Evolutionary conservation across 2,888 invertebrate genomes (phyloP).

Genomic region (Drosophila maculinotata): DNA sequence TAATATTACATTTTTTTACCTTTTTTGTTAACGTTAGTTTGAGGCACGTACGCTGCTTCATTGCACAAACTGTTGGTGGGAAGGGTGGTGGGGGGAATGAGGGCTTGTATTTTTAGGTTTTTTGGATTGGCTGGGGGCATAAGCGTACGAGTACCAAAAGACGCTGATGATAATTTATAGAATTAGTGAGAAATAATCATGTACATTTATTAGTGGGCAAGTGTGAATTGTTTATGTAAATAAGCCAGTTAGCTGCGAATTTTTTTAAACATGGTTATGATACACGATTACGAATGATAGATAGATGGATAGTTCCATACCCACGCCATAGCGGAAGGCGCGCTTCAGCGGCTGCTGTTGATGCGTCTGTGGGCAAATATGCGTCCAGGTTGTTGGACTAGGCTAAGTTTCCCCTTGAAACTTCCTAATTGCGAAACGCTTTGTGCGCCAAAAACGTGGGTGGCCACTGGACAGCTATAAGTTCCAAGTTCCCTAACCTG

Average conservation of each 20-base stretch:
- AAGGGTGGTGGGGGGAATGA: background rate
- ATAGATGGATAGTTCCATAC: slow-evolving; percentile 11
- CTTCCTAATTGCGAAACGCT: slow-evolving; percentile 60
- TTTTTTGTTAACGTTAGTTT: background rate
- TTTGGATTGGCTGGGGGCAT: slow-evolving; percentile 11
- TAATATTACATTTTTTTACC: slow-evolving; percentile 1
- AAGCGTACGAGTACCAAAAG: slow-evolving; percentile 22
- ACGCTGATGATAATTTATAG: slow-evolving; percentile 70
- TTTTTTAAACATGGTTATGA: slow-evolving; percentile 42
- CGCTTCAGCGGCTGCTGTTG: slow-evolving; percentile 22
- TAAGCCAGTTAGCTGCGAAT: slow-evolving; percentile 56
- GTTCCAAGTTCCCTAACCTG: background rate
- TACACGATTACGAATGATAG: background rate
- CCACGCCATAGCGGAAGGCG: slow-evolving; percentile 27
- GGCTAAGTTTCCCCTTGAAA: slow-evolving; percentile 62
- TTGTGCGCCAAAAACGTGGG: background rate
- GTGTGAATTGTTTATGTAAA: slow-evolving; percentile 70
- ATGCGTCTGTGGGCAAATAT: slow-evolving; percentile 4
- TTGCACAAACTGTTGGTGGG: slow-evolving; percentile 32
- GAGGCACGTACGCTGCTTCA: slow-evolving; percentile 31
- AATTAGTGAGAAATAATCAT: slow-evolving; percentile 80
- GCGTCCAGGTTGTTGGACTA: slow-evolving; percentile 46
- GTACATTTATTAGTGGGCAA: slow-evolving; percentile 73
- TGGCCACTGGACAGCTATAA: background rate
- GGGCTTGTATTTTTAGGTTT: background rate